These are phyloP conservation scores for Drosophila prolongata DNA, from an alignment of 2,888 invertebrate genomes.

Conservation along the genomic window DNA sequence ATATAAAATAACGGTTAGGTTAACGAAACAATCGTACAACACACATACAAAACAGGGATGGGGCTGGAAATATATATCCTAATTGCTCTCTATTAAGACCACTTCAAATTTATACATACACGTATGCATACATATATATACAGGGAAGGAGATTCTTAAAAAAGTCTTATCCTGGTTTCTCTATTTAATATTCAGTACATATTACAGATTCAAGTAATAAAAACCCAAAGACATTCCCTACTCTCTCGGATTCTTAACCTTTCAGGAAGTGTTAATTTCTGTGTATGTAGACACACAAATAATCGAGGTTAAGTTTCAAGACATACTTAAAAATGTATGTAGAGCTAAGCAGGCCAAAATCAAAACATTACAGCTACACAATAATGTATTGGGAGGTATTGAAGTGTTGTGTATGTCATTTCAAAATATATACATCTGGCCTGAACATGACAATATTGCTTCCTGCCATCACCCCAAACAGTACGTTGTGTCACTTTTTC, in stretches of 20 bases:
- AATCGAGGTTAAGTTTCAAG: no score
- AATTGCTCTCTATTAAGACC: conserved; percentile 24
- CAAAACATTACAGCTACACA: conserved; percentile 36
- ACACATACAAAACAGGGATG: conserved; percentile 28
- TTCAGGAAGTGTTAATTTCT: neutral
- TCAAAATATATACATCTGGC: neutral
- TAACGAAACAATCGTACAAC: conserved; percentile 37
- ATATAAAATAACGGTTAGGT: conserved; percentile 19
- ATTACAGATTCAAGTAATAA: neutral
- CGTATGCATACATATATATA: conserved; percentile 10
- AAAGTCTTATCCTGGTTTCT: neutral
- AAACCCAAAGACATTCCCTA: neutral
- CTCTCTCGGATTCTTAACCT: neutral
- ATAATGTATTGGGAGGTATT: conserved; percentile 24
- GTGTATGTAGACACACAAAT: neutral
- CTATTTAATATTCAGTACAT: neutral
- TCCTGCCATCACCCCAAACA: neutral
- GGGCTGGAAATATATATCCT: conserved; percentile 26
- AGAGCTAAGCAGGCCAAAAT: neutral
- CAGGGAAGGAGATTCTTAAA: neutral
- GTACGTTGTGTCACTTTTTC: neutral
- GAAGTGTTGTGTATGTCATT: conserved; percentile 1
- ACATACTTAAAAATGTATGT: neutral
- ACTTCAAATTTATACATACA: conserved; percentile 7
- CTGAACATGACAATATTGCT: no score